Evolutionary conservation across 2,113 vertebrate genomes (phyloP).

Genomic region (Paralichthys olivaceus): DNA sequence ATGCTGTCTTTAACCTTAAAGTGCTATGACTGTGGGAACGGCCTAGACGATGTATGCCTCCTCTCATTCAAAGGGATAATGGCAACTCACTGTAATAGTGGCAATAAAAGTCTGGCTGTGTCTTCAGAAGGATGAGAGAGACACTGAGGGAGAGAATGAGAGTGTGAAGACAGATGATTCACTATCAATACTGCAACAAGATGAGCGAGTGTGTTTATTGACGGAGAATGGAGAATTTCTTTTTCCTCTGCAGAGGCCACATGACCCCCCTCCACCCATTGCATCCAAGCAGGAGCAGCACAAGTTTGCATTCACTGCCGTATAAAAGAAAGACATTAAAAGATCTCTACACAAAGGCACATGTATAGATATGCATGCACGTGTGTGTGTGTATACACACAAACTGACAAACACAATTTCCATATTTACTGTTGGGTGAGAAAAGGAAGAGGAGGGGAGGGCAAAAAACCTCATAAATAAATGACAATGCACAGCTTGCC

Average conservation of each 20-base stretch:
- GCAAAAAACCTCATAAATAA: slow-evolving; percentile 95
- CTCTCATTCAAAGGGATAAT: slow-evolving; percentile 61
- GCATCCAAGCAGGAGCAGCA: slow-evolving; percentile 38
- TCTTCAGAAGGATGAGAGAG: slow-evolving; percentile 53
- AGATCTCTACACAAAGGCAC: slow-evolving; percentile 66
- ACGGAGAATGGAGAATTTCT: slow-evolving; percentile 45
- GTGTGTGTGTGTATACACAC: slow-evolving; percentile 75
- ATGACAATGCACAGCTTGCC: slow-evolving; percentile 90
- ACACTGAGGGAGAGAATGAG: slow-evolving; percentile 39
- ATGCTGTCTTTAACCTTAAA: slow-evolving; percentile 54
- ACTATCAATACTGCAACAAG: slow-evolving; percentile 53
- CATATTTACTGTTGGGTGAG: slow-evolving; percentile 90
- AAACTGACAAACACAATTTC: slow-evolving; percentile 93
- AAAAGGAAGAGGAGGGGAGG: slow-evolving; percentile 80
- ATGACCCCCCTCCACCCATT: slow-evolving; percentile 32
- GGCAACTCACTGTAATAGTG: slow-evolving; percentile 42
- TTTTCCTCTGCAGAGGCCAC: slow-evolving; percentile 48
- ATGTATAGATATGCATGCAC: slow-evolving; percentile 62
- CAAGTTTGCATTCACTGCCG: slow-evolving; percentile 53
- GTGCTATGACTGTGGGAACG: slow-evolving; percentile 41
- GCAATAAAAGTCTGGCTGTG: slow-evolving; percentile 59
- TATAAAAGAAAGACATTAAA: slow-evolving; percentile 71
- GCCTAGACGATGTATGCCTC: slow-evolving; percentile 12
- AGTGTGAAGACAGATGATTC: slow-evolving; percentile 59
- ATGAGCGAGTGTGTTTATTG: slow-evolving; percentile 65